These are phyloP conservation scores for Muscidifurax raptorellus DNA, from an alignment of 1,140 invertebrate genomes.

Conservation along the genomic window DNA sequence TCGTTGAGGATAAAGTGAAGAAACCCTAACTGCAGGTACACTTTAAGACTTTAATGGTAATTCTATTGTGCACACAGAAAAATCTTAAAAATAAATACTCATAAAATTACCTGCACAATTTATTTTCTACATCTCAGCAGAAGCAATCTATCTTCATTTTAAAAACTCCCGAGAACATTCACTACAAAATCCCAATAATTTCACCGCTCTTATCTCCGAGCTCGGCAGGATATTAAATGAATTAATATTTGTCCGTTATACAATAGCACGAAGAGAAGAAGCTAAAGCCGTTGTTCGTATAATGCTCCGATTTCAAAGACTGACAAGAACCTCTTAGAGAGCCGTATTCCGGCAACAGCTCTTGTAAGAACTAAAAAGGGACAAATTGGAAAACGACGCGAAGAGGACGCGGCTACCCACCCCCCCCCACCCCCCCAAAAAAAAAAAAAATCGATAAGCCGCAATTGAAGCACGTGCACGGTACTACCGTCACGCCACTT, in stretches of 20 bases:
- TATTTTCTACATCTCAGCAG: background rate
- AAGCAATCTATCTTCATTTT: background rate
- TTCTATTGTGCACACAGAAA: background rate
- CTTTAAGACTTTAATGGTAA: background rate
- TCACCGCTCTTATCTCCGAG: background rate
- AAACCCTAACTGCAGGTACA: too few species aligned
- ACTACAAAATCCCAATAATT: background rate
- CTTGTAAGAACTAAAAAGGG: background rate
- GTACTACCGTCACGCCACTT: background rate
- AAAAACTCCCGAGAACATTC: background rate
- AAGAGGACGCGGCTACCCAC: background rate
- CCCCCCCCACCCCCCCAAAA: too few species aligned
- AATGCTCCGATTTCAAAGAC: background rate
- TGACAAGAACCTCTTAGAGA: background rate
- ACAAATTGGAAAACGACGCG: background rate
- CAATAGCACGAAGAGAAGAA: background rate
- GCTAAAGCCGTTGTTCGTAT: background rate
- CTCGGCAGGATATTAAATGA: background rate
- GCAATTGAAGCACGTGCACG: slow-evolving; percentile 1
- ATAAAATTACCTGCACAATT: too few species aligned
- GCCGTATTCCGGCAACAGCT: background rate
- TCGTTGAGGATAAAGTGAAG: background rate
- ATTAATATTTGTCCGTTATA: background rate
- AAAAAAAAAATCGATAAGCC: background rate
- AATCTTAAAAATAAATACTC: too few species aligned